Evolutionary conservation across 1,140 invertebrate genomes (phyloP), one percentile per base, ranked within the genome.

Genomic region (Leptopilina clavipes): DNA sequence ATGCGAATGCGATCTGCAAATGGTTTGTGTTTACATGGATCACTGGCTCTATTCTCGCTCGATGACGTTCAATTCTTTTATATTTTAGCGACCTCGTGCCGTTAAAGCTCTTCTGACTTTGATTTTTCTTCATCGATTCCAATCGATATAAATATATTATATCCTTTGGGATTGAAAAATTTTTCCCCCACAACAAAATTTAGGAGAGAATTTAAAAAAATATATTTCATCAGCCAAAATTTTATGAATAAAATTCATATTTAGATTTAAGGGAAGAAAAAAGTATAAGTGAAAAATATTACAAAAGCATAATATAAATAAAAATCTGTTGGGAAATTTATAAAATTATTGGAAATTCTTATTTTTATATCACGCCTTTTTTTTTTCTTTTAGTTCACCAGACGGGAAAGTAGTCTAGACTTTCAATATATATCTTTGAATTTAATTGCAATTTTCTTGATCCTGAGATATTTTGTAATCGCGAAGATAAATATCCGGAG

Each of bases 371-470:
- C 25, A 40, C 2, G 9, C n/a, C n/a, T n/a, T 3, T 31, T 31
- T 31, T 31, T 40, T 40, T 40, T 40, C 7, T 40, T 40, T 40
- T 40, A 40, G 37, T 40, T 40, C 37, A 9, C 37, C 9, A 40
- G 37, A 40, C 37, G 52, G 17, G 19, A 54, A 59, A 59, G 59
- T 31, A 25, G 3, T 65, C 22, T 59, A 25, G 25, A 31, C 25
- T n/a, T 31, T 31, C 3, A 14, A 14, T 31, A 22, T n/a, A n/a
- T n/a, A n/a, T n/a, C n/a, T 31, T 65, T 31, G 22, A 25, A 25
- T 65, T 65, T n/a, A 65, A 65, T 65, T 65, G 25, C 59, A 65
- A 65, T 65, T 65, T 65, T 31, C 59, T 65, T 65, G 56, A 65
- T 65, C 56, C 19, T 25, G 59, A 22, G 22, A 22, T 65, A 65